These are phyloP conservation scores for Spatula clypeata DNA, from an alignment of 2,797 vertebrate genomes.

Conservation along the genomic window DNA sequence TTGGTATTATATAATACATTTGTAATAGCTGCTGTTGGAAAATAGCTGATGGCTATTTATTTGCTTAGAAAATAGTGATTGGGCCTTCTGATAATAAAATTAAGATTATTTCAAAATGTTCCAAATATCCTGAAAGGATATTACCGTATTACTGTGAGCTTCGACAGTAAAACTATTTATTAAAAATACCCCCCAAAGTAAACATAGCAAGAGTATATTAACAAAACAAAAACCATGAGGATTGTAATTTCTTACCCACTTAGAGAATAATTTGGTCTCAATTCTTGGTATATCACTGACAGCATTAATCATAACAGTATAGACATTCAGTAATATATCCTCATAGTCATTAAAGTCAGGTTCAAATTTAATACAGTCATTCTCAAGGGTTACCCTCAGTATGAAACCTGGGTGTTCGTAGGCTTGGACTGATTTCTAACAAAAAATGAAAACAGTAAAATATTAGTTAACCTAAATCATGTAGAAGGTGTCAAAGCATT, in stretches of 20 bases:
- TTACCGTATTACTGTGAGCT: background rate
- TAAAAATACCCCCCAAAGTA: background rate
- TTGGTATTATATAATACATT: background rate
- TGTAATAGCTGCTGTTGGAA: background rate
- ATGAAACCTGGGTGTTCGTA: conserved; percentile 89
- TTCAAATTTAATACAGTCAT: conserved; percentile 87
- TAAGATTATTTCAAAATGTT: background rate
- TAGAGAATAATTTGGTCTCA: conserved; percentile 88
- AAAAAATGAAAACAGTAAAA: background rate
- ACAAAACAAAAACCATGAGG: background rate
- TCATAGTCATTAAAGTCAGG: conserved; percentile 87
- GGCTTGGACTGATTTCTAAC: conserved; percentile 83
- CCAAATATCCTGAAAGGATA: background rate
- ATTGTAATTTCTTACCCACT: conserved; percentile 86
- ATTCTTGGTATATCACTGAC: conserved; percentile 87
- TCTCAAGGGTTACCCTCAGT: conserved; percentile 86
- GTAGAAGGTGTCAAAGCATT: background rate
- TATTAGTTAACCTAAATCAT: background rate
- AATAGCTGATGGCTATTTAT: background rate
- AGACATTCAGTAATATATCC: conserved; percentile 85
- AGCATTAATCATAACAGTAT: conserved; percentile 87
- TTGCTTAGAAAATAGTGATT: background rate
- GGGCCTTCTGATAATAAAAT: background rate
- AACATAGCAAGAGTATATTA: background rate
- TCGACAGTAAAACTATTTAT: background rate